Evolutionary conservation across 2,113 vertebrate genomes (phyloP), one percentile per base, ranked within the genome.

Genomic region (Steatornis caripensis): DNA sequence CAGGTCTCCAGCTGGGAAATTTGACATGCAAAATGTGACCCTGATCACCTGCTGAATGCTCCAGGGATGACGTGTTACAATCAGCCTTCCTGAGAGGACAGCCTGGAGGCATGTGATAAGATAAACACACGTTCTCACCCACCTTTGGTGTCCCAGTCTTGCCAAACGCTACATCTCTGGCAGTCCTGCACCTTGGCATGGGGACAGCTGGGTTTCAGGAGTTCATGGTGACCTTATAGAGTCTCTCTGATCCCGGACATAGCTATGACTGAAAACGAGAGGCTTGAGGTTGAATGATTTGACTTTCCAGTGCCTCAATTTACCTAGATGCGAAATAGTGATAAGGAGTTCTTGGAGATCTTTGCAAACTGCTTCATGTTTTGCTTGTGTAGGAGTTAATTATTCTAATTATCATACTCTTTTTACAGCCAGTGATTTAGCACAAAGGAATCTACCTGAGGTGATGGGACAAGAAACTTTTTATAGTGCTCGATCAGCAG

Each of bases 311-410:
- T 54, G 37, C 49, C 88, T 84, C 37, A 19, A 22, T 62, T 81
- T 45, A 64, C 1, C 1, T 10, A 80, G 64, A 84, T 88, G 26
- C 3, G 51, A 74, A 80, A 65, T 2, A 4, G 37, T 32, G 81
- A 87, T 91, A 87, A 53, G 34, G 34, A 43, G 66, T 89, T 95
- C 77, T 93, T 95, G 78, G 89, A 96, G 65, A 65, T 80, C 78
- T 88, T 86, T 80, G 66, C 37, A 61, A 65, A 94, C 77, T 76
- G 15, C 36, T 71, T 87, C 48, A 60, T 21, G 48, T 55, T 77
- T 78, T 60, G 34, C 30, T 92, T 68, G 23, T 75, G 84, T 75
- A 37, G 69, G 84, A 87, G 72, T 89, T 96, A 94, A 94, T 96
- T 92, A 62, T 78, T 74, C 55, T 89, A 89, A 93, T 92, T 87